These are phyloP conservation scores for Tenebrosternarchus preto DNA, from an alignment of 2,113 vertebrate species.

Conservation along the genomic window DNA sequence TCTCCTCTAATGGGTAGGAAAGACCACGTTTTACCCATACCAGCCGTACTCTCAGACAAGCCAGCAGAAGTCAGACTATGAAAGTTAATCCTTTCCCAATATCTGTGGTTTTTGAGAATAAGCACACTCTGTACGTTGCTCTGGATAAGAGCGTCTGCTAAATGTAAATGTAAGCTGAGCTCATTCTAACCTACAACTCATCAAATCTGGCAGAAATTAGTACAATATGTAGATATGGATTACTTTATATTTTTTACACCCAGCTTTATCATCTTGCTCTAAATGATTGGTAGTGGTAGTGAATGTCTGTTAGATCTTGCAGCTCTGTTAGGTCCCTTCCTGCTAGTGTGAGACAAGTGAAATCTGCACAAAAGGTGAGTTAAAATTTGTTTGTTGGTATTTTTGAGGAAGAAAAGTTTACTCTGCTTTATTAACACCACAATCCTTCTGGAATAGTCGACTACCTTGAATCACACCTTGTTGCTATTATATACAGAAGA, in stretches of 20 bases:
- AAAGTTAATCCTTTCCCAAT: too few relatives aligned
- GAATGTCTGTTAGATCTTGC: constrained; percentile 25
- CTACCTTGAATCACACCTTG: background rate
- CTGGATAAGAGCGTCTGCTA: too few relatives aligned
- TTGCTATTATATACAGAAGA: constrained; percentile 31
- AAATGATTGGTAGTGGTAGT: background rate
- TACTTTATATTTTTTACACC: background rate
- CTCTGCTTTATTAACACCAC: too few relatives aligned
- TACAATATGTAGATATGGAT: too few relatives aligned
- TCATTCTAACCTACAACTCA: too few relatives aligned
- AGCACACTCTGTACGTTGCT: too few relatives aligned
- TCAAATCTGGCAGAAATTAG: too few relatives aligned
- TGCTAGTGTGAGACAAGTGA: background rate
- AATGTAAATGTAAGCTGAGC: too few relatives aligned
- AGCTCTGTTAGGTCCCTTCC: constrained; percentile 50
- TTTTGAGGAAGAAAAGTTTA: background rate
- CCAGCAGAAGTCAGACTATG: background rate
- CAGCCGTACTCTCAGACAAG: background rate
- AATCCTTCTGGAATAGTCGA: too few relatives aligned
- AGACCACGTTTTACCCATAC: background rate
- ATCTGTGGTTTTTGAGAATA: too few relatives aligned
- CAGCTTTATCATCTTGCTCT: too few relatives aligned
- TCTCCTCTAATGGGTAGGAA: constrained; percentile 53
- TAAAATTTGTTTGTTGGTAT: background rate
- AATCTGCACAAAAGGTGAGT: constrained; percentile 45